Percentiles rank a stretch among this genome's conserved stretches.
Evolutionary conservation across 2,113 vertebrate genomes (phyloP).

Genomic region (Hypomesus transpacificus): DNA sequence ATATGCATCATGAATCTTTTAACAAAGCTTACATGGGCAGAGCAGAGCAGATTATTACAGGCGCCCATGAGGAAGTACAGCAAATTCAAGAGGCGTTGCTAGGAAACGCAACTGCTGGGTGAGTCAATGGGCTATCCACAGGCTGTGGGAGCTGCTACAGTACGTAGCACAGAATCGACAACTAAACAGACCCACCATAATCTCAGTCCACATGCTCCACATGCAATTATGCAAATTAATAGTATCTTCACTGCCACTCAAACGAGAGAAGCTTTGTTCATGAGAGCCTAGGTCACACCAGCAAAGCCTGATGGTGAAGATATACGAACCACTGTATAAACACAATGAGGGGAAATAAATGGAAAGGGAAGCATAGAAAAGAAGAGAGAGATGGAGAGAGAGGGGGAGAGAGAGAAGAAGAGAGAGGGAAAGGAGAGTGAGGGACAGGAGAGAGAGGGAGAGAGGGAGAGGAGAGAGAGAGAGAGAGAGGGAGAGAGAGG

Average conservation of each 20-base stretch:
- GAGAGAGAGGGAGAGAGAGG: not conserved
- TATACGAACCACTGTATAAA: no score
- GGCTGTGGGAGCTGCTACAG: slow-evolving; percentile 61
- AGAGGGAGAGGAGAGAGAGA: not conserved
- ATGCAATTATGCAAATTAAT: slow-evolving; percentile 71
- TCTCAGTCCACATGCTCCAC: slow-evolving; percentile 64
- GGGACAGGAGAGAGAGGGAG: not conserved
- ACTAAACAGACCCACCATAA: slow-evolving; percentile 52
- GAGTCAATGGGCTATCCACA: slow-evolving; percentile 64
- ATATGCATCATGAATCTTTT: slow-evolving; percentile 66
- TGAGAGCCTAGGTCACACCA: slow-evolving; percentile 6
- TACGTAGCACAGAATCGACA: slow-evolving; percentile 50
- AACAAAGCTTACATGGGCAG: slow-evolving; percentile 65
- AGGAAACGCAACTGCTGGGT: slow-evolving; percentile 69
- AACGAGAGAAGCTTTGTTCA: slow-evolving; percentile 31
- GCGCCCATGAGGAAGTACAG: slow-evolving; percentile 63
- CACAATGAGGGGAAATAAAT: no score
- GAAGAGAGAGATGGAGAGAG: not conserved
- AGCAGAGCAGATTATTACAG: slow-evolving; percentile 67
- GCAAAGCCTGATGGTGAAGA: not conserved
- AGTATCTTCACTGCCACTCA: slow-evolving; percentile 55
- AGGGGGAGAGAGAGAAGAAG: not conserved
- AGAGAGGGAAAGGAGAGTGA: not conserved
- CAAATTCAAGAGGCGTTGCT: slow-evolving; percentile 68
- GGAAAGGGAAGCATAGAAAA: no score